Conservation (phyloP, 2,888 invertebrate genomes). For the Lymantria monacha region DNA sequence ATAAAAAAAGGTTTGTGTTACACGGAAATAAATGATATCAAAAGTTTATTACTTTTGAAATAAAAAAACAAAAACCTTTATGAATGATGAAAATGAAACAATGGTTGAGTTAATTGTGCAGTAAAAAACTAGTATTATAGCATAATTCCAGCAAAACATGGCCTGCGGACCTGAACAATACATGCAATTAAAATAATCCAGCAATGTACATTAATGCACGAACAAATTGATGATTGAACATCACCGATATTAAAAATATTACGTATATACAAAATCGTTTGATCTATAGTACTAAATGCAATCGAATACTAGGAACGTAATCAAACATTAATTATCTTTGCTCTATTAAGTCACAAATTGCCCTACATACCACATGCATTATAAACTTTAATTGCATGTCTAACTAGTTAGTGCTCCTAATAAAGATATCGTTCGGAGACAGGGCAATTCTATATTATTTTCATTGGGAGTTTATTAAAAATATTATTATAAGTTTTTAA, state of each 20-base stretch:
- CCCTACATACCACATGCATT: constrained; percentile 29
- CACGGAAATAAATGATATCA: no score
- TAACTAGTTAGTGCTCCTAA: constrained; percentile 16
- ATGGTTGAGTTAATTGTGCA: no score
- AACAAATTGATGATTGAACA: neutral
- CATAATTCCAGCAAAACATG: no score
- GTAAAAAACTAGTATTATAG: no score
- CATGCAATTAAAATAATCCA: no score
- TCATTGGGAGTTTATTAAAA: neutral
- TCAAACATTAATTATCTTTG: constrained; percentile 39
- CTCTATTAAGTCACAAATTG: constrained; percentile 38
- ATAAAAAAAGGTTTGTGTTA: no score
- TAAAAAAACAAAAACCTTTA: no score
- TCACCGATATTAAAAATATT: neutral
- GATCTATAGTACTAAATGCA: constrained; percentile 21
- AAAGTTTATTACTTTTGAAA: no score
- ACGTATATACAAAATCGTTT: constrained; percentile 15
- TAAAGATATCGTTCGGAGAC: constrained; percentile 1
- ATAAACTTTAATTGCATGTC: constrained; percentile 24
- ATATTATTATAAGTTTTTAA: no score
- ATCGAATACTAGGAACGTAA: constrained; percentile 35
- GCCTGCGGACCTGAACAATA: no score
- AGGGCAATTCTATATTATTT: neutral
- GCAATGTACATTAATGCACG: neutral
- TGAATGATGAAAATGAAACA: no score